Percentiles rank a stretch among this genome's conserved stretches.
Evolutionary conservation across 2,888 invertebrate genomes (phyloP).

Genomic region (Leucozona laternaria): DNA sequence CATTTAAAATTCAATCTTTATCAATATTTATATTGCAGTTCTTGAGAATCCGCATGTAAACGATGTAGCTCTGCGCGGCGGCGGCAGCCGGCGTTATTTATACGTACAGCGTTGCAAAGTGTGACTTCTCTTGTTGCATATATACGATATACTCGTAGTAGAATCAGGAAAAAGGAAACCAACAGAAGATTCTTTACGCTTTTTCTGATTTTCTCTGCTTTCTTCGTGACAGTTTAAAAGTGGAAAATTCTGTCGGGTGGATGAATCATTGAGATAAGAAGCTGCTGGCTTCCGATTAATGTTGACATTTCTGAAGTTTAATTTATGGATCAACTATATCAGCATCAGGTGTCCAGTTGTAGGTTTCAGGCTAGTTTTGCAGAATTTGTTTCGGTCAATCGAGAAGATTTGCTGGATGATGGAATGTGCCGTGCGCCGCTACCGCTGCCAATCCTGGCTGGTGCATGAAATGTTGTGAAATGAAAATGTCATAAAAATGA

Average conservation of each 20-base stretch:
- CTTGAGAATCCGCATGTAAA: slow-evolving; percentile 15
- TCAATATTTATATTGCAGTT: slow-evolving; percentile 39
- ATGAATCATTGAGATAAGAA: slow-evolving; percentile 35
- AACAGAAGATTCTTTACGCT: slow-evolving; percentile 34
- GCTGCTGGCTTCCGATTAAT: slow-evolving; percentile 56
- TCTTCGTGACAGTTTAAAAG: slow-evolving; percentile 46
- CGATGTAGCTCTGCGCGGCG: neutral
- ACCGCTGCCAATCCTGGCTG: too few species aligned
- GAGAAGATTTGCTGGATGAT: neutral
- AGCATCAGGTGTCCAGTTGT: neutral
- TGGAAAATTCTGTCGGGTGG: slow-evolving; percentile 25
- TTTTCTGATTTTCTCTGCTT: slow-evolving; percentile 47
- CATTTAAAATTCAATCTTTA: slow-evolving; percentile 64
- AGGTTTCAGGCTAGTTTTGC: neutral
- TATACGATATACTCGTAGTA: too few species aligned
- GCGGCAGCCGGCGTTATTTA: neutral
- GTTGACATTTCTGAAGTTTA: slow-evolving; percentile 30
- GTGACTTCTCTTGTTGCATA: neutral
- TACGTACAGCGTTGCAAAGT: neutral
- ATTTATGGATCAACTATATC: slow-evolving; percentile 20
- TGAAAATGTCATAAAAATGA: slow-evolving; percentile 26
- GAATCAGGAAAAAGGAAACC: slow-evolving; percentile 28
- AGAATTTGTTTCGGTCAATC: slow-evolving; percentile 23
- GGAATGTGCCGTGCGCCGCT: neutral
- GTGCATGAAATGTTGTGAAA: slow-evolving; percentile 20